These are phyloP conservation scores for Craniophora ligustri DNA, from an alignment of 2,888 invertebrate genomes.

Conservation along the genomic window DNA sequence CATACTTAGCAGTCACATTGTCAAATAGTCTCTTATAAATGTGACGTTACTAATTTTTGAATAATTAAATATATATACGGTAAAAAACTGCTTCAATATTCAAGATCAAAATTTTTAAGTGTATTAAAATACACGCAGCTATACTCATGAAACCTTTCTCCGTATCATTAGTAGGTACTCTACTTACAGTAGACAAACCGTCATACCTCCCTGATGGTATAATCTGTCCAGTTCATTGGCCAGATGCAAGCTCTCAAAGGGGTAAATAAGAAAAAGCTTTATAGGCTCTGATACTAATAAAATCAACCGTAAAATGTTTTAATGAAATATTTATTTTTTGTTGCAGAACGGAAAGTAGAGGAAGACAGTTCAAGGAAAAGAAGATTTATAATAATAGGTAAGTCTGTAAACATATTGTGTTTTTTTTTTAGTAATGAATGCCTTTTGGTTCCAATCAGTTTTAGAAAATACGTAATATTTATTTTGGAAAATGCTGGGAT, in stretches of 20 bases:
- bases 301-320: constrained; percentile 10
- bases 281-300: constrained; percentile 16
- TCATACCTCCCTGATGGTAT: constrained; percentile 24
- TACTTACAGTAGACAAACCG: constrained; percentile 16
- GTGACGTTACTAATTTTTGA: too few species aligned
- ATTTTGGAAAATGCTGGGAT: too few species aligned
- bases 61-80: too few species aligned
- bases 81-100: too few species aligned
- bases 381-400: constrained; percentile 46
- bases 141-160: constrained; percentile 29
- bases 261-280: constrained; percentile 23
- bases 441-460: too few species aligned
- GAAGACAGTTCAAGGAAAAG: constrained; percentile 6
- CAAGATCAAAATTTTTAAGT: too few species aligned
- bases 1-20: too few species aligned
- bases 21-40: too few species aligned
- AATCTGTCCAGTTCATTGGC: constrained; percentile 48
- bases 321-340: constrained; percentile 27
- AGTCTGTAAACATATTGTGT: too few species aligned
- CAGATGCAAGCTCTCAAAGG: constrained; percentile 33
- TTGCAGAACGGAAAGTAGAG: constrained; percentile 40
- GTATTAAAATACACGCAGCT: constrained; percentile 19
- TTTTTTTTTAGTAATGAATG: too few species aligned
- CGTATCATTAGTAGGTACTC: too few species aligned
- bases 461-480: too few species aligned